Percentiles rank a stretch among this genome's conserved stretches.
phyloP scores from a whole-genome alignment of 2,797 vertebrate species.

The Hemibagrus guttatus region DNA sequence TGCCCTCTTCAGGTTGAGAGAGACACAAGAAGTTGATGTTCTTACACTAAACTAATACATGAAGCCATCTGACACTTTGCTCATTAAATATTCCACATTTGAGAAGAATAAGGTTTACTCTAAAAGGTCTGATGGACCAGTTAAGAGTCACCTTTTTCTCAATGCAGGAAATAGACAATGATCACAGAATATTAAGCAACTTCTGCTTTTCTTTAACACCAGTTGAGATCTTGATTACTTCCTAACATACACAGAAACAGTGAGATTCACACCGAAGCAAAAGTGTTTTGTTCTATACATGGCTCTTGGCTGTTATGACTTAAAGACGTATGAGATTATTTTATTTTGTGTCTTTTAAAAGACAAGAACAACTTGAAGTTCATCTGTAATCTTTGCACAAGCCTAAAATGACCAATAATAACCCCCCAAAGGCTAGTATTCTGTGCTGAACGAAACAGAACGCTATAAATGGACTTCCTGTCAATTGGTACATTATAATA shows the following conservation, averaged over 20 bases:
- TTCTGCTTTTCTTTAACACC: not conserved
- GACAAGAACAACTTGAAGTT: not conserved
- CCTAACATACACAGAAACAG: not conserved
- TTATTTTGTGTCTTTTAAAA: not conserved
- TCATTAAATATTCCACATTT: not conserved
- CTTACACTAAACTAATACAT: not conserved
- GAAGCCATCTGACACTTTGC: not conserved
- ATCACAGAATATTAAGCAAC: not conserved
- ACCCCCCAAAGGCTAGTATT: not conserved
- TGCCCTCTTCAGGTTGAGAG: conserved; percentile 71
- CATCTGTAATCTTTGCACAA: not conserved
- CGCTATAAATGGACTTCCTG: not conserved
- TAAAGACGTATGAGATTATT: not conserved
- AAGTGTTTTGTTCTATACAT: not conserved
- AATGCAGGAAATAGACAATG: not conserved
- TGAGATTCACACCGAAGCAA: not conserved
- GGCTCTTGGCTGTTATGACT: too few relatives aligned
- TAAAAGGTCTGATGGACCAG: not conserved
- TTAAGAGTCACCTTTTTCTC: not conserved
- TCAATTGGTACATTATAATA: not conserved
- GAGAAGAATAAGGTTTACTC: not conserved
- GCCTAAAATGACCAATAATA: not conserved
- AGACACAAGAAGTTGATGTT: not conserved
- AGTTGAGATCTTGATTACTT: not conserved
- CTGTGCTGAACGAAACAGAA: not conserved